Evolutionary conservation across 2,797 vertebrate genomes (phyloP).

Genomic region (Helostoma temminkii): DNA sequence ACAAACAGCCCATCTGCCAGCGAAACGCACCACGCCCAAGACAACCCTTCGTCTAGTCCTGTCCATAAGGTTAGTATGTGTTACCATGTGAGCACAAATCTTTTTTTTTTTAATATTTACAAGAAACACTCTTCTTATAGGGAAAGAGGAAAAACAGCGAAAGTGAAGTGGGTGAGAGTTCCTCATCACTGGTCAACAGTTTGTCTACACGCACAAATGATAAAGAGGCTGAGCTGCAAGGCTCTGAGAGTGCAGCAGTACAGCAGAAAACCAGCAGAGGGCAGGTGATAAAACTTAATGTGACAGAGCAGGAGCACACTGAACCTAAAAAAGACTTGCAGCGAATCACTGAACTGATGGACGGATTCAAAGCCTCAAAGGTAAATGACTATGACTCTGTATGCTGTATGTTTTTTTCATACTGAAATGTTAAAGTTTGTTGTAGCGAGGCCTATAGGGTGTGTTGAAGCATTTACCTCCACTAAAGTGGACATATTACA

Average conservation of each 20-base stretch:
- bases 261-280: slow-evolving; percentile 35
- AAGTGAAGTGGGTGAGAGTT: slow-evolving; percentile 31
- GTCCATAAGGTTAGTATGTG: slow-evolving; percentile 52
- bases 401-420: neutral
- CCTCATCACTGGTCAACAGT: slow-evolving; percentile 54
- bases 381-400: slow-evolving; percentile 71
- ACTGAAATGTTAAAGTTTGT: too few species aligned
- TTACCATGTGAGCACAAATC: neutral
- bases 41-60: slow-evolving; percentile 39
- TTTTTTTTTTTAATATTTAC: neutral
- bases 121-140: slow-evolving; percentile 31
- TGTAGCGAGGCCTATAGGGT: too few species aligned
- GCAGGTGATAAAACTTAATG: slow-evolving; percentile 28
- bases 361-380: slow-evolving; percentile 95
- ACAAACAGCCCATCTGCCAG: slow-evolving; percentile 35
- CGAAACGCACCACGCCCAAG: slow-evolving; percentile 35
- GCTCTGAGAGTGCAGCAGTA: slow-evolving; percentile 11
- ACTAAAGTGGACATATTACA: too few species aligned
- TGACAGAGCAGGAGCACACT: slow-evolving; percentile 34
- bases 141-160: slow-evolving; percentile 49
- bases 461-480: too few species aligned
- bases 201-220: slow-evolving; percentile 49
- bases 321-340: slow-evolving; percentile 67
- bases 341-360: slow-evolving; percentile 83
- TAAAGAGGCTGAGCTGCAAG: slow-evolving; percentile 8